Base-by-base conservation (phyloP, 2,888 invertebrate genomes). In the Elegia similella region DNA sequence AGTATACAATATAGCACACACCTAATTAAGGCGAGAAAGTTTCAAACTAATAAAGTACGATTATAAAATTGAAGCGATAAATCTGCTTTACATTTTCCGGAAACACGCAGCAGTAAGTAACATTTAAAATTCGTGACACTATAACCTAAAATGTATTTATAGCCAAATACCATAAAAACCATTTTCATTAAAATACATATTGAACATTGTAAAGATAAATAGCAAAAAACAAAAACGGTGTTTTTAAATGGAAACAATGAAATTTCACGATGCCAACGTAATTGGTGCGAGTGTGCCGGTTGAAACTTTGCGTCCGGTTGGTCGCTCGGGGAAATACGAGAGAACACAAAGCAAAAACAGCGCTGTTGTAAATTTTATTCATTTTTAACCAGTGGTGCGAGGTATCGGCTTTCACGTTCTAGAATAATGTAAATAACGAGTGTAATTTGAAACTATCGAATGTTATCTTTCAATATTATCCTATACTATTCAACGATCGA, bases 341-440 rank as follows among this genome's bases (percentile, higher is more conserved):
- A 7, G 53, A 16, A 30, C 30, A 54, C 43, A 55, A 55, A 44
- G 44, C 54, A 54, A 55, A 55, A 55, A 55, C 54, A 46, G 30
- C 32, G 16, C 30, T 17, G 17, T 34, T 46, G 54, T 32, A 43
- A 55, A 55, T 55, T 43, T 55, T 55, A 55, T 55, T 55, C 34
- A 55, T 55, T 55, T 44, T 34, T 32, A 30, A 15, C 32, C 10
- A 16, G 7, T n/a, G 54, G 34, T 17, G 7, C 34, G 44, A 55
- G 32, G 12, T 10, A 46, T 2, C 0, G 17, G 8, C 12, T 42
- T 42, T 42, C 7, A 7, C 42, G 52, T 42, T 23, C 15, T 32
- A 5, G 32, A 15, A 13, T 32, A 48, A 30, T 30, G 29, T 23
- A 38, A 2, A 23, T 23, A 23, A 23, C 2, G 2, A 23, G 2